Conservation (phyloP, 2,888 invertebrate species). For the Dasysyrphus albostriatus region DNA sequence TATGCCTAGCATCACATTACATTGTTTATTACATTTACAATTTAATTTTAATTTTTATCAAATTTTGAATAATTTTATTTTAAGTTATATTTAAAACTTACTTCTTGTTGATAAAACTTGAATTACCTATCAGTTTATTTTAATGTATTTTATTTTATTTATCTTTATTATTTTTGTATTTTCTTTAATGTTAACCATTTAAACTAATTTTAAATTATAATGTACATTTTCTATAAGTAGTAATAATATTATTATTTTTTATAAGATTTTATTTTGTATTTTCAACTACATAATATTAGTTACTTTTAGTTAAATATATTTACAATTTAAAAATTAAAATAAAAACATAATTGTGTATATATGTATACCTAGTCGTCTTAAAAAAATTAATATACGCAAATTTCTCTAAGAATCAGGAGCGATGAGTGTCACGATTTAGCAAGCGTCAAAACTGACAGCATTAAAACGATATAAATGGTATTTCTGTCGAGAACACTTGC, state of each 20-base stretch:
- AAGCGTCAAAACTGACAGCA: constrained; percentile 53
- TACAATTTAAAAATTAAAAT: constrained; percentile 20
- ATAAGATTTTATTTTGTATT: constrained; percentile 1
- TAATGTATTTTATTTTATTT: neutral
- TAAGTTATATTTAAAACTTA: constrained; percentile 8
- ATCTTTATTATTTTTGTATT: neutral
- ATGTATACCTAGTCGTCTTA: constrained; percentile 6
- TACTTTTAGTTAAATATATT: constrained; percentile 37
- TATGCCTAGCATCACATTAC: constrained; percentile 75
- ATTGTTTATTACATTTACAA: constrained; percentile 72
- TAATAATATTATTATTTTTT: constrained; percentile 36
- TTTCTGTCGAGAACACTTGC: constrained; percentile 68
- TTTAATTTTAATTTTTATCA: constrained; percentile 57
- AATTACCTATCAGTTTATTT: constrained; percentile 53
- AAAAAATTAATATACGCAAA: constrained; percentile 45
- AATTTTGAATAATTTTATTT: constrained; percentile 60
- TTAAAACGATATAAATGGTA: constrained; percentile 52
- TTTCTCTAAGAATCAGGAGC: constrained; percentile 26
- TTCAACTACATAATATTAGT: constrained; percentile 27
- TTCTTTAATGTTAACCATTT: constrained; percentile 56
- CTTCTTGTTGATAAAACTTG: constrained; percentile 59
- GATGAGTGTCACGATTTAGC: constrained; percentile 63
- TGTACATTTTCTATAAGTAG: constrained; percentile 65
- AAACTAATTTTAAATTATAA: constrained; percentile 55
- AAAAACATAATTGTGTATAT: constrained; percentile 5